Evolutionary conservation across 2,888 invertebrate species (phyloP).

Genomic region (Drosophila kuntzei): DNA sequence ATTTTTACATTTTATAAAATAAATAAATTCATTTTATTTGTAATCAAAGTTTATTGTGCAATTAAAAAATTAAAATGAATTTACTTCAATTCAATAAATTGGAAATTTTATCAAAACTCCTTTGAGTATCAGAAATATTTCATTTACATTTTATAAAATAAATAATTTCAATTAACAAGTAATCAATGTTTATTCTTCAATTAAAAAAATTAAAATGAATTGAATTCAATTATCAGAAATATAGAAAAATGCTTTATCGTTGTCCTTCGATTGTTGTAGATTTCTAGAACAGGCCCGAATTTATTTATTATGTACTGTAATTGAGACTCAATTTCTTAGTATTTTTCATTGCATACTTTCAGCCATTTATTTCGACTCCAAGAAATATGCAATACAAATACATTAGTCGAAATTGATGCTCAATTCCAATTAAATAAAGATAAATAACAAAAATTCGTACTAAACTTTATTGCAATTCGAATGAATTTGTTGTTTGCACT

Average conservation of each 20-base stretch:
- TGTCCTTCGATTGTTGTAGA: not conserved
- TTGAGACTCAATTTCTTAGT: not conserved
- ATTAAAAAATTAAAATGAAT: not conserved
- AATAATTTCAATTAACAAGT: too few species aligned
- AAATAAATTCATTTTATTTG: not conserved
- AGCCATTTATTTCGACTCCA: not conserved
- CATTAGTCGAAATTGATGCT: not conserved
- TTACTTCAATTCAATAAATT: too few species aligned
- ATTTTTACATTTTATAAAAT: not conserved
- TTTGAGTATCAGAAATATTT: too few species aligned
- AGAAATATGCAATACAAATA: not conserved
- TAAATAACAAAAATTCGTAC: not conserved
- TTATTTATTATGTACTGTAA: not conserved
- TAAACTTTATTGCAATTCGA: constrained; percentile 3
- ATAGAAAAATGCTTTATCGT: not conserved
- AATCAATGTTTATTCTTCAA: too few species aligned
- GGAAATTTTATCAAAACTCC: not conserved
- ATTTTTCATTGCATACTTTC: constrained; percentile 2
- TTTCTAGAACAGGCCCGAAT: not conserved
- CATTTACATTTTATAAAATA: too few species aligned
- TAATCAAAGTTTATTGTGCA: not conserved
- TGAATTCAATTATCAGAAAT: too few species aligned
- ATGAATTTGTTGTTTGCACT: not conserved
- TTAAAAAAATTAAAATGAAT: too few species aligned
- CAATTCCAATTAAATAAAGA: not conserved